These are phyloP conservation scores for Eunapius fragilis DNA, from an alignment of 37 sponge, comb jelly and placozoan species.

Conservation along the genomic window DNA sequence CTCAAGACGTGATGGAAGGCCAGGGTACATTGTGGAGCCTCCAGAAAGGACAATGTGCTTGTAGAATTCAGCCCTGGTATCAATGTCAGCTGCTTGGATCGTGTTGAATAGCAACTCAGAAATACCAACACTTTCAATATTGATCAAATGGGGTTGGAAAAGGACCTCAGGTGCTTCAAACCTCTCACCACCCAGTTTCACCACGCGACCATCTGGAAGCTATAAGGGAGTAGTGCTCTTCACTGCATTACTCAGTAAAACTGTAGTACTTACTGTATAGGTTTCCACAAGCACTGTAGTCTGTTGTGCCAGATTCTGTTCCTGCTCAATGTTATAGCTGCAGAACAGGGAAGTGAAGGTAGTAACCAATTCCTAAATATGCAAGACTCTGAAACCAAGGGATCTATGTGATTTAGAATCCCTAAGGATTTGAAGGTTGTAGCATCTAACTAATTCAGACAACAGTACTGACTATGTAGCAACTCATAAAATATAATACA, in stretches of 20 bases:
- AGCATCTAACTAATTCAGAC: no score
- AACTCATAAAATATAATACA: no score
- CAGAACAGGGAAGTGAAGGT: background rate
- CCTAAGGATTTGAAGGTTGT: no score
- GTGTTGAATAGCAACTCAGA: conserved; percentile 98
- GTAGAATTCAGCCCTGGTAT: conserved; percentile 96
- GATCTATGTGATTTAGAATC: no score
- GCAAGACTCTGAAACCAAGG: no score
- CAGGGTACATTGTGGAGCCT: conserved; percentile 99
- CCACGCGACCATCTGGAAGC: conserved; percentile 97
- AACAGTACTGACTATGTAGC: no score
- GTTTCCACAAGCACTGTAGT: conserved; percentile 95
- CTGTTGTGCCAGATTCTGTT: conserved; percentile 90
- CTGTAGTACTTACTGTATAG: conserved; percentile 75
- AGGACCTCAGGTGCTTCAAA: conserved; percentile 97
- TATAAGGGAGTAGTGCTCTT: background rate
- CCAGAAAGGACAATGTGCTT: conserved; percentile 99
- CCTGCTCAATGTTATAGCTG: conserved; percentile 96
- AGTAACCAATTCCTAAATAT: no score
- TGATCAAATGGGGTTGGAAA: conserved; percentile 98
- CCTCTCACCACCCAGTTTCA: conserved; percentile 98
- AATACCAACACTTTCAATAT: conserved; percentile 93
- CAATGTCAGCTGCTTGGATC: conserved; percentile 98
- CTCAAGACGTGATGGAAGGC: conserved; percentile 97
- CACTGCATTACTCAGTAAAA: background rate